Percentiles rank a stretch among this genome's conserved stretches.
Evolutionary conservation across 2,888 invertebrate genomes (phyloP).

Genomic region (Chalcis sispes): DNA sequence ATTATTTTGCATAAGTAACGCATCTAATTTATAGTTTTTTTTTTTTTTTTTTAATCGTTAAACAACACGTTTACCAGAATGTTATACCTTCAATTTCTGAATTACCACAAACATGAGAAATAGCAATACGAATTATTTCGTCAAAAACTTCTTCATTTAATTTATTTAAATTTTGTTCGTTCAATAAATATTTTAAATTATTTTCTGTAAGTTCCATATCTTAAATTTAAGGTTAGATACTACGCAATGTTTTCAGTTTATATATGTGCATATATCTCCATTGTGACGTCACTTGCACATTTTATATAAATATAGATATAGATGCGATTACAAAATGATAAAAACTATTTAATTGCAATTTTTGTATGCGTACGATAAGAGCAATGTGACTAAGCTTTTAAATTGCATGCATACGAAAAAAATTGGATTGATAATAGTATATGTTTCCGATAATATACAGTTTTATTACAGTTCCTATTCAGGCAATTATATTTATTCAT

Average conservation of each 20-base stretch:
- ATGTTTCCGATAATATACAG: no score
- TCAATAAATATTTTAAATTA: constrained; percentile 61
- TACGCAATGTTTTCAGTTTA: background rate
- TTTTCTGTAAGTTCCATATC: constrained; percentile 67
- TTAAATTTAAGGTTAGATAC: constrained; percentile 41
- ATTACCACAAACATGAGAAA: constrained; percentile 62
- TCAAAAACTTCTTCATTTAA: constrained; percentile 65
- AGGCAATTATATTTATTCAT: no score
- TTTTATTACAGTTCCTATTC: no score
- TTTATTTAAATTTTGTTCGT: constrained; percentile 62
- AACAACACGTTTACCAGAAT: no score
- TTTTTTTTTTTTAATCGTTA: no score
- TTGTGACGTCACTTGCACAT: no score
- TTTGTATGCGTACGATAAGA: background rate
- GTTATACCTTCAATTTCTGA: constrained; percentile 63
- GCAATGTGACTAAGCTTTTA: background rate
- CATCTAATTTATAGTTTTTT: no score
- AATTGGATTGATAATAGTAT: background rate
- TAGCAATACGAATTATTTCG: constrained; percentile 63
- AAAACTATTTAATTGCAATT: no score
- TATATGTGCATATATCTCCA: no score
- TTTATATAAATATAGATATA: no score
- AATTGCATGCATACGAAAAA: background rate
- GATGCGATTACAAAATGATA: no score
- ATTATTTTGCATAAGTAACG: no score